These are phyloP conservation scores for Nomia melanderi DNA, from an alignment of 1,140 invertebrate species.

Conservation along the genomic window DNA sequence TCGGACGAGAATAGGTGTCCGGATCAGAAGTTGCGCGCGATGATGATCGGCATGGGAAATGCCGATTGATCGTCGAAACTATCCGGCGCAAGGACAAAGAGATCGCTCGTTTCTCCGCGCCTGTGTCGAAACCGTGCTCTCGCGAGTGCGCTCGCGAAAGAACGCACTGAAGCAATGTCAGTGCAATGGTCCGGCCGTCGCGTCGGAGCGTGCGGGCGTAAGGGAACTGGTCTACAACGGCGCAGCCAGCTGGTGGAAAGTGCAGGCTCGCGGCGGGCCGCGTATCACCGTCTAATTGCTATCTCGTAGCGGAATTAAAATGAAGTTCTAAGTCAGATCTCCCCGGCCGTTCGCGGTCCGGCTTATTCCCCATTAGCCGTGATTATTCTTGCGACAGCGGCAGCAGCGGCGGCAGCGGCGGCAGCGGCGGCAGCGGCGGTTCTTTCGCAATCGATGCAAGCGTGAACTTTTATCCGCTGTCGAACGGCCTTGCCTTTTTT, in stretches of 20 bases:
- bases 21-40: no score
- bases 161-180: conserved; percentile 4
- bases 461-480: conserved; percentile 67
- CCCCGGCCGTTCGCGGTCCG: no score
- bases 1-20: no score
- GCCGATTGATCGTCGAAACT: conserved; percentile 17
- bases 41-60: no score
- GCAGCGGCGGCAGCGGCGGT: no score
- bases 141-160: background rate
- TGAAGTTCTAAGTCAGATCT: conserved; percentile 10
- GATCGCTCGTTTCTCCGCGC: conserved; percentile 10
- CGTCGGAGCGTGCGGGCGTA: no score
- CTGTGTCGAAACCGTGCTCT: no score
- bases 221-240: no score
- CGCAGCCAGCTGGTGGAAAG: conserved; percentile 12
- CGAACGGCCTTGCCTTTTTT: conserved; percentile 74
- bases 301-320: conserved; percentile 31
- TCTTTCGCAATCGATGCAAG: conserved; percentile 69
- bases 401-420: no score
- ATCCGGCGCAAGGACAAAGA: conserved; percentile 34
- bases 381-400: conserved; percentile 66
- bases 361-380: conserved; percentile 59
- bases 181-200: no score
- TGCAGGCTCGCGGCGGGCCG: conserved; percentile 1
- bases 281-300: conserved; percentile 45